These are phyloP conservation scores for Pinna nobilis DNA, from an alignment of 1,140 invertebrate genomes.

Conservation along the genomic window DNA sequence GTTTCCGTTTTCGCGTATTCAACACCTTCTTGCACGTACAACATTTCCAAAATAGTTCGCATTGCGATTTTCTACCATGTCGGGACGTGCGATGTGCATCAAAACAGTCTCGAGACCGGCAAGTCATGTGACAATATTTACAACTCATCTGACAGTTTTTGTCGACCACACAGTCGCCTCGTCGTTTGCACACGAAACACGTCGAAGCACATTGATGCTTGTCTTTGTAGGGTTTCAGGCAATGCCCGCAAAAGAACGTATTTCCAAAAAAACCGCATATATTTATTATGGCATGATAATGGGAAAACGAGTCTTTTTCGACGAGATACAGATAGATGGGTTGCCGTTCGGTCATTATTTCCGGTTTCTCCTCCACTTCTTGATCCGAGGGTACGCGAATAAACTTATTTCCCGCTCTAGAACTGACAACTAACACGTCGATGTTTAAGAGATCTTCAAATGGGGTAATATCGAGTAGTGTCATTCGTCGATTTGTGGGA, in stretches of 20 bases:
- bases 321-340: constrained; percentile 10
- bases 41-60: constrained; percentile 20
- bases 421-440: constrained; percentile 4
- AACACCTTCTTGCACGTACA: constrained; percentile 12
- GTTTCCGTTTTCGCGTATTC: constrained; percentile 5
- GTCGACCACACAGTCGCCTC: not conserved
- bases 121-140: constrained; percentile 16
- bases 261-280: constrained; percentile 15
- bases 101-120: constrained; percentile 18
- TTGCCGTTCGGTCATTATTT: not conserved
- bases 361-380: not conserved
- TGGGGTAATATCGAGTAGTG: constrained; percentile 2
- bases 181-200: constrained; percentile 4
- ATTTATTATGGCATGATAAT: constrained; percentile 19
- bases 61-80: constrained; percentile 6
- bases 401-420: constrained; percentile 9
- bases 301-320: not conserved
- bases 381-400: not conserved
- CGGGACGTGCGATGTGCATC: not conserved
- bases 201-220: constrained; percentile 14
- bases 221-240: constrained; percentile 26
- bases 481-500: not conserved
- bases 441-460: constrained; percentile 16
- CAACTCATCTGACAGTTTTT: constrained; percentile 16
- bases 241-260: constrained; percentile 12